phyloP scores from a whole-genome alignment of 2,113 vertebrate genomes.

The Ascaphus truei region DNA sequence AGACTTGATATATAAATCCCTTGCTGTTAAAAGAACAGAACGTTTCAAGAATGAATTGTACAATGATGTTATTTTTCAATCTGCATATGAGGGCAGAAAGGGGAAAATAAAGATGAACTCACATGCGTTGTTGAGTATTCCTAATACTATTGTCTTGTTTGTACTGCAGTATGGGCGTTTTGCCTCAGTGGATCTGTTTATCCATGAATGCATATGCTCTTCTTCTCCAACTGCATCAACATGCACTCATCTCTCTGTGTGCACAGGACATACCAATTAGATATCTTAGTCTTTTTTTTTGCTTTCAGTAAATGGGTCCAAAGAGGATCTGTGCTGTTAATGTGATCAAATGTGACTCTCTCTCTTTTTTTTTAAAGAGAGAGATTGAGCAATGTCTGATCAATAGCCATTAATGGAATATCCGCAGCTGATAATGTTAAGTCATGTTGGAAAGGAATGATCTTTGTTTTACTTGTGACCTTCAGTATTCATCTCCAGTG shows the following conservation, averaged over 20 bases:
- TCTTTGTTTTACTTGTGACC: not conserved
- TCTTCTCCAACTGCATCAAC: not conserved
- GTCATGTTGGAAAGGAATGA: not conserved
- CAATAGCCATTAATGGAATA: not conserved
- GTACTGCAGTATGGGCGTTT: not conserved
- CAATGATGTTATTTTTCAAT: too few species aligned
- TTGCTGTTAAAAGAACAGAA: too few species aligned
- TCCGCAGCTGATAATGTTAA: not conserved
- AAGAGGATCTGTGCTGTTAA: not conserved
- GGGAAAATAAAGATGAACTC: not conserved
- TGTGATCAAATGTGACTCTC: too few species aligned
- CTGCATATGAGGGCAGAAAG: not conserved
- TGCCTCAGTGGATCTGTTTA: not conserved
- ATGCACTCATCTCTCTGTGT: not conserved
- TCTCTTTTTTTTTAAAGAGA: too few species aligned
- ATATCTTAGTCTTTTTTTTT: not conserved
- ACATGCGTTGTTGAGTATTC: not conserved
- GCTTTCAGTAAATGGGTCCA: not conserved
- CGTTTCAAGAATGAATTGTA: too few species aligned
- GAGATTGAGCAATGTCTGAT: not conserved
- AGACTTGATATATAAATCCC: too few species aligned
- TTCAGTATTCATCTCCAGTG: not conserved
- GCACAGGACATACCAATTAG: not conserved
- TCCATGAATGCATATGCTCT: too few species aligned
- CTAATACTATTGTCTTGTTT: too few species aligned